These are phyloP conservation scores for Halisarca cf. caerulea DNA, from an alignment of 37 sponge, comb jelly and placozoan genomes.

Conservation along the genomic window DNA sequence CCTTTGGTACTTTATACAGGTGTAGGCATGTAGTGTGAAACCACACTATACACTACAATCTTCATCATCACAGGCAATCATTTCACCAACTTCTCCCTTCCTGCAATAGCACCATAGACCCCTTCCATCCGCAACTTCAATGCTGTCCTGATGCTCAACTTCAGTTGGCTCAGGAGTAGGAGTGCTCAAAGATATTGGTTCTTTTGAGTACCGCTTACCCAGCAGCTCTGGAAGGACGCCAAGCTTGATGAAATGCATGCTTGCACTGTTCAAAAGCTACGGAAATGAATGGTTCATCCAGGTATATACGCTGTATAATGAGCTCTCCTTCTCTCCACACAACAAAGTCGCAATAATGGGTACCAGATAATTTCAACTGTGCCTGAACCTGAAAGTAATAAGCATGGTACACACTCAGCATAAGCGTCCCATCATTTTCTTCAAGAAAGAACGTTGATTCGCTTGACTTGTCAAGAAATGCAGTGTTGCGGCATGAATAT, in stretches of 20 bases:
- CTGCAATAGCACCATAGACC: too few species aligned
- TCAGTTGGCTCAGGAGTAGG: too few species aligned
- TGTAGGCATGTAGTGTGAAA: constrained; percentile 34
- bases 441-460: not conserved
- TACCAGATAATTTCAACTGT: constrained; percentile 40
- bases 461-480: not conserved
- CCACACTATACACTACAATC: constrained; percentile 13
- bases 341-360: constrained; percentile 51
- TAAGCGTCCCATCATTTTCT: not conserved
- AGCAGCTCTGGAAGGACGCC: constrained; percentile 35
- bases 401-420: constrained; percentile 2
- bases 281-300: constrained; percentile 4
- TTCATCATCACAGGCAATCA: constrained; percentile 12
- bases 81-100: too few species aligned
- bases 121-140: not conserved
- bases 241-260: constrained; percentile 31
- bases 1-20: constrained; percentile 27
- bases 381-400: constrained; percentile 61
- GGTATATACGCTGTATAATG: constrained; percentile 40
- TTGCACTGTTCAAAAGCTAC: not conserved
- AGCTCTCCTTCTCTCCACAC: constrained; percentile 43
- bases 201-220: constrained; percentile 38
- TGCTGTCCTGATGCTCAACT: too few species aligned
- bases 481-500: constrained; percentile 13
- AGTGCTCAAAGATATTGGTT: not conserved